phyloP scores from a whole-genome alignment of 2,113 vertebrate species.

The Empidonax traillii region DNA sequence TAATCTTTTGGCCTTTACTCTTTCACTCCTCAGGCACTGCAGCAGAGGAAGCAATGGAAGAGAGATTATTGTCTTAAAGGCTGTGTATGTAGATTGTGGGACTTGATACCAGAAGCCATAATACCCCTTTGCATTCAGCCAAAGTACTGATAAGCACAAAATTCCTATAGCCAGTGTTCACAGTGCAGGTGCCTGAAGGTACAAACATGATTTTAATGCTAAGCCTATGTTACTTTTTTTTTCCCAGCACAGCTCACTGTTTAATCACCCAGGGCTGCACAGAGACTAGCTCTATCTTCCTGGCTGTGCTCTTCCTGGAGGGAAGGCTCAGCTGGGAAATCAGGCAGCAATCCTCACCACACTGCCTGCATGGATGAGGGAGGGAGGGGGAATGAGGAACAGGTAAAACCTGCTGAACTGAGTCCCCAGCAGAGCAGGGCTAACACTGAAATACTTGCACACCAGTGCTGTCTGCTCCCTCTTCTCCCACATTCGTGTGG shows the following conservation, averaged over 20 bases:
- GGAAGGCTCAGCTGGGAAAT: neutral
- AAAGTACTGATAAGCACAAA: neutral
- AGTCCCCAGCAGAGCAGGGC: neutral
- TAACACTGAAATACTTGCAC: neutral
- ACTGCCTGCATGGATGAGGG: neutral
- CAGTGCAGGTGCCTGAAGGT: neutral
- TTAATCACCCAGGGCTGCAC: neutral
- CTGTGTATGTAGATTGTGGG: neutral
- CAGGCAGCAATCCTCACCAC: neutral
- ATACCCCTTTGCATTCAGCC: neutral
- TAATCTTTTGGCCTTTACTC: neutral
- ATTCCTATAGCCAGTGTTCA: neutral
- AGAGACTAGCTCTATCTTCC: neutral
- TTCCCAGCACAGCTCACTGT: neutral
- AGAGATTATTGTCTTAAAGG: neutral
- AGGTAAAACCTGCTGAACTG: neutral
- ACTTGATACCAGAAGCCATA: neutral
- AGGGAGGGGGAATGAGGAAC: rapidly evolving
- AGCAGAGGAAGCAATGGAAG: neutral
- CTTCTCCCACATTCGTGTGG: neutral
- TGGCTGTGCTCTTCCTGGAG: neutral
- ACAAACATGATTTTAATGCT: neutral
- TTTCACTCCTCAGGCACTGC: neutral
- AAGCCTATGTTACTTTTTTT: neutral
- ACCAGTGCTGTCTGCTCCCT: neutral